These are phyloP conservation scores for Drosophila engyochracea DNA, from an alignment of 2,888 invertebrate species.

Conservation along the genomic window DNA sequence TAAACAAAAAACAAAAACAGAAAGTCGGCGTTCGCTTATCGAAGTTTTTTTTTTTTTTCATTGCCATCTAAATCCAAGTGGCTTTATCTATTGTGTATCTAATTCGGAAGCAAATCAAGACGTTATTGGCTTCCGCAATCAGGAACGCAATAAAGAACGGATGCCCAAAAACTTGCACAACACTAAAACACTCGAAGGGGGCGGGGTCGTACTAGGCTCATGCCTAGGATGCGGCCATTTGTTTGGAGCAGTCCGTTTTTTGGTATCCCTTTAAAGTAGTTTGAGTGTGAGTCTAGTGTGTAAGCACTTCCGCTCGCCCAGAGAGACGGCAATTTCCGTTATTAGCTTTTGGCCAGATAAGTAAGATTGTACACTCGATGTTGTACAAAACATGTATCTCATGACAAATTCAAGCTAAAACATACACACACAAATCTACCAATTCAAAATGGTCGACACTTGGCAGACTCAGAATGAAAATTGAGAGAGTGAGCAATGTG, in stretches of 20 bases:
- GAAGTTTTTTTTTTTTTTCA: not conserved
- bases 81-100: not conserved
- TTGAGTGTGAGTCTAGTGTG: constrained; percentile 58
- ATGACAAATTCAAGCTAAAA: constrained; percentile 28
- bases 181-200: constrained; percentile 19
- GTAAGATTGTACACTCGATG: not conserved
- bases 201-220: not conserved
- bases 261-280: constrained; percentile 63
- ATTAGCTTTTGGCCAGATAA: constrained; percentile 37
- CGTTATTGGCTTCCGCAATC: constrained; percentile 59
- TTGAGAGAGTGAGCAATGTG: not conserved
- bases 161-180: constrained; percentile 7
- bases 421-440: not conserved
- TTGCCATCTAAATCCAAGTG: not conserved
- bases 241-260: constrained; percentile 16
- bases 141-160: constrained; percentile 45
- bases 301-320: constrained; percentile 71
- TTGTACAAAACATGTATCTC: constrained; percentile 9
- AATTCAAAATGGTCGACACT: constrained; percentile 28
- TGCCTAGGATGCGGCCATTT: constrained; percentile 22
- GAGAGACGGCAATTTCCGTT: constrained; percentile 69
- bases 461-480: not conserved
- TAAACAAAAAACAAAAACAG: not conserved
- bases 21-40: not conserved
- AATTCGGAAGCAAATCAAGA: constrained; percentile 48